A percentile compares a stretch with the other conserved stretches of the same genome.
phyloP scores from a whole-genome alignment of 2,797 vertebrate genomes.

The Karalla daura region DNA sequence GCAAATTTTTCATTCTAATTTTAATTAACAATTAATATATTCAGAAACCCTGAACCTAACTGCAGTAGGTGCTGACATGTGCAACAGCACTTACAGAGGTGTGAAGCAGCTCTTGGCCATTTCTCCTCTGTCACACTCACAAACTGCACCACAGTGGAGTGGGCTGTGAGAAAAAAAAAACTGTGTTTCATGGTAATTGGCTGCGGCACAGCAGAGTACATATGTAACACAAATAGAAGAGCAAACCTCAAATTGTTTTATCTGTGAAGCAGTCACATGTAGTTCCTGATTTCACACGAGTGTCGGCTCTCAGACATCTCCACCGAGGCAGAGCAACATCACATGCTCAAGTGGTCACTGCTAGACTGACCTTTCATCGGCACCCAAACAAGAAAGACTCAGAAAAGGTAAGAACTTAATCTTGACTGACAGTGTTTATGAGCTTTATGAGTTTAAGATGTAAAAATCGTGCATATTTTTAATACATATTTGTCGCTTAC shows the following conservation, averaged over 20 bases:
- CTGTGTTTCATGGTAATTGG: not conserved
- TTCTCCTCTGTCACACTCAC: no score
- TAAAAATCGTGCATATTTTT: no score
- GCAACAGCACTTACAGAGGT: not conserved
- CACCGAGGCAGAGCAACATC: conserved; percentile 1
- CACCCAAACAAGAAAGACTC: conserved; percentile 6
- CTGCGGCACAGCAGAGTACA: not conserved
- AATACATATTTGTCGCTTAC: no score
- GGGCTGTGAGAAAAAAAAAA: not conserved
- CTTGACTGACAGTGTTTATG: not conserved
- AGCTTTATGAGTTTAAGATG: not conserved
- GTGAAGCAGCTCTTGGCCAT: not conserved
- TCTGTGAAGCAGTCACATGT: not conserved
- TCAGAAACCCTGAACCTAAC: no score
- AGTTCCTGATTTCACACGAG: conserved; percentile 67
- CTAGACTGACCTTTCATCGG: not conserved
- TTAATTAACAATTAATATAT: no score
- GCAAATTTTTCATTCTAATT: no score
- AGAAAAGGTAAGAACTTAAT: conserved; percentile 62
- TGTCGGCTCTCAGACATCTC: not conserved
- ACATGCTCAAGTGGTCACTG: conserved; percentile 1
- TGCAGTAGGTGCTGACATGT: no score
- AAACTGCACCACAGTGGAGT: no score
- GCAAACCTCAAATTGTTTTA: not conserved
- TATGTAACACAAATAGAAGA: conserved; percentile 5